Percentiles rank a stretch among this genome's conserved stretches.
Evolutionary conservation across 2,888 invertebrate genomes (phyloP).

Genomic region (Ptycholaimellus sp.): DNA sequence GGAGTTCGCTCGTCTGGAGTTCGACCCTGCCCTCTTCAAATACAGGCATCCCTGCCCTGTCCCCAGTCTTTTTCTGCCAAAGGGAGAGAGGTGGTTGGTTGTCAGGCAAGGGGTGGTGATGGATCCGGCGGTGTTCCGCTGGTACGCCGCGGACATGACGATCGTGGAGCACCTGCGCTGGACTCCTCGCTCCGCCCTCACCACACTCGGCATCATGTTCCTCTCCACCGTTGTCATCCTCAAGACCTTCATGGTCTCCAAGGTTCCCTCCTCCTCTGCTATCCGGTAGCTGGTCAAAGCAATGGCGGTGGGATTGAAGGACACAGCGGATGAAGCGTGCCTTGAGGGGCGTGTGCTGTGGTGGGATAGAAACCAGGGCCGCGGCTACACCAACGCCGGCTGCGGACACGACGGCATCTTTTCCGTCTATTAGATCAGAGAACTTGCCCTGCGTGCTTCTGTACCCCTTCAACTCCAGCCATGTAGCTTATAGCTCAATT

Average conservation of each 20-base stretch:
- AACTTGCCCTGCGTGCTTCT: too few relatives aligned
- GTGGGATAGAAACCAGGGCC: conserved; percentile 23
- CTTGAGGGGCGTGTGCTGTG: conserved; percentile 20
- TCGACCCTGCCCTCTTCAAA: conserved; percentile 20
- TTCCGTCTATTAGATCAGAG: too few relatives aligned
- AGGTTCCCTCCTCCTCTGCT: conserved; percentile 8
- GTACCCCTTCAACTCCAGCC: too few relatives aligned
- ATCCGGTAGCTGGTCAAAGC: conserved; percentile 5
- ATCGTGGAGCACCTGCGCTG: conserved; percentile 21
- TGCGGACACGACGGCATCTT: too few relatives aligned
- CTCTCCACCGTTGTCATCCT: conserved; percentile 16
- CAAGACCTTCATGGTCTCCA: conserved; percentile 13
- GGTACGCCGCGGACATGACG: conserved; percentile 25
- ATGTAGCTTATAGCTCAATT: too few relatives aligned
- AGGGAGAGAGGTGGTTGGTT: not conserved
- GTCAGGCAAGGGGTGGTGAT: conserved; percentile 21
- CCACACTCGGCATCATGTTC: too few relatives aligned
- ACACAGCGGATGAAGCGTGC: conserved; percentile 15
- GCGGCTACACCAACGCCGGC: conserved; percentile 15
- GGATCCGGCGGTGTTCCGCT: conserved; percentile 25
- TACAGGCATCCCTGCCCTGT: conserved; percentile 8
- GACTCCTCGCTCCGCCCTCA: conserved; percentile 15
- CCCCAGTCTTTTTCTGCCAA: not conserved
- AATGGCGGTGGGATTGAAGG: conserved; percentile 9
- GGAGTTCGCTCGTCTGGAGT: conserved; percentile 24